These are phyloP conservation scores for Rambutsinella grinnellia DNA, from an alignment of 2,888 invertebrate species.

Conservation along the genomic window DNA sequence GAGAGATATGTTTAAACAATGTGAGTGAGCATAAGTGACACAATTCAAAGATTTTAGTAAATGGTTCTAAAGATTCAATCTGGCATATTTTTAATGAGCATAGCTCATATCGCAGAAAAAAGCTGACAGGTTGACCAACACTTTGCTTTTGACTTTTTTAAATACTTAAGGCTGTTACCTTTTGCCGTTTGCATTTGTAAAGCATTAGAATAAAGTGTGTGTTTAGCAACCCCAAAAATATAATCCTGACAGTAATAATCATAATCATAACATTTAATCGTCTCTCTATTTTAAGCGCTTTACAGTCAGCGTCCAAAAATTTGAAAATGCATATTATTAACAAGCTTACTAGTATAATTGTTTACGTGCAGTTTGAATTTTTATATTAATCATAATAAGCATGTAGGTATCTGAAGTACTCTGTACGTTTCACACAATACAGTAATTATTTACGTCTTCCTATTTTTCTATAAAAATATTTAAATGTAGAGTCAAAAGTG, in stretches of 20 bases:
- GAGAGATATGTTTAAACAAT: background rate
- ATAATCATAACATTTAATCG: conserved; percentile 1
- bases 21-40: background rate
- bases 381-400: background rate
- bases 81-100: background rate
- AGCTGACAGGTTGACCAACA: background rate
- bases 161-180: background rate
- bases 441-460: background rate
- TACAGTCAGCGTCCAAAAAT: background rate
- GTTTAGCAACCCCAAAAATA: background rate
- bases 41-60: background rate
- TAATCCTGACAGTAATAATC: conserved; percentile 12
- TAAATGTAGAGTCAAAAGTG: background rate
- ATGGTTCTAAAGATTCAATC: background rate
- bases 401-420: background rate
- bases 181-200: background rate
- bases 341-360: background rate
- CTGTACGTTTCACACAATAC: too few species aligned
- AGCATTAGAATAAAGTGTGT: background rate
- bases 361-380: background rate
- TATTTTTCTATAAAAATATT: background rate
- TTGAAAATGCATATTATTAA: too few species aligned
- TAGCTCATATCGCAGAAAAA: background rate
- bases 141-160: background rate
- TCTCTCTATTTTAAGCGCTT: background rate